A percentile compares a stretch with the other conserved stretches of the same genome.
phyloP scores from a whole-genome alignment of 1,140 invertebrate genomes.

The Formica exsecta region DNA sequence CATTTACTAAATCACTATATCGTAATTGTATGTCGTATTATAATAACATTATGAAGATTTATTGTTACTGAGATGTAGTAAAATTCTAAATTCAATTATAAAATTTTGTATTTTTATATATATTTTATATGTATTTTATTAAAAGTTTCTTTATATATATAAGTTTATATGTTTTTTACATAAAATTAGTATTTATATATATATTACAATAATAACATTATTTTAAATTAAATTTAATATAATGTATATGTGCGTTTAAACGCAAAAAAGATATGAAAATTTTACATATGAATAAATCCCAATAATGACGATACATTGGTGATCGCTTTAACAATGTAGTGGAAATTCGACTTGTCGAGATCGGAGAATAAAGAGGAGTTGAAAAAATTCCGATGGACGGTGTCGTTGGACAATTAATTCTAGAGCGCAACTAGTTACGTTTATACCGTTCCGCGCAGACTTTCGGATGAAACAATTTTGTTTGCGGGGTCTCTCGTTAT shows the following conservation, averaged over 20 bases:
- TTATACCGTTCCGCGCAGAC: slow-evolving; percentile 7
- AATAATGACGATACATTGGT: not conserved
- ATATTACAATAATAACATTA: too few relatives aligned
- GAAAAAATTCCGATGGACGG: slow-evolving; percentile 47
- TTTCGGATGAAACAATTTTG: slow-evolving; percentile 69
- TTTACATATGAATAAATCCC: not conserved
- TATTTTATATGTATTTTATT: slow-evolving; percentile 2
- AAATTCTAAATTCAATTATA: not conserved
- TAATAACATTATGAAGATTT: not conserved
- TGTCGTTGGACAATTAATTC: slow-evolving; percentile 68
- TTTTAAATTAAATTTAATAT: not conserved
- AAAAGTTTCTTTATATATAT: not conserved
- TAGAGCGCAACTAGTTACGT: slow-evolving; percentile 30
- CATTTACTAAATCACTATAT: not conserved
- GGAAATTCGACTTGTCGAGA: not conserved
- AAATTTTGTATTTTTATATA: not conserved
- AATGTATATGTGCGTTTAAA: not conserved
- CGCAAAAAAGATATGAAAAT: not conserved
- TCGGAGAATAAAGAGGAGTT: slow-evolving; percentile 39
- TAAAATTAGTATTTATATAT: too few relatives aligned
- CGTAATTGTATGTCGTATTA: not conserved
- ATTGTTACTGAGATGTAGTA: not conserved
- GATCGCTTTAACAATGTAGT: slow-evolving; percentile 13
- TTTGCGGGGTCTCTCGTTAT: slow-evolving; percentile 70
- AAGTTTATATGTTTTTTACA: not conserved